Evolutionary conservation across 2,888 invertebrate genomes (phyloP), one percentile per base, ranked within the genome.

Genomic region (Petrolisthes manimaculis): DNA sequence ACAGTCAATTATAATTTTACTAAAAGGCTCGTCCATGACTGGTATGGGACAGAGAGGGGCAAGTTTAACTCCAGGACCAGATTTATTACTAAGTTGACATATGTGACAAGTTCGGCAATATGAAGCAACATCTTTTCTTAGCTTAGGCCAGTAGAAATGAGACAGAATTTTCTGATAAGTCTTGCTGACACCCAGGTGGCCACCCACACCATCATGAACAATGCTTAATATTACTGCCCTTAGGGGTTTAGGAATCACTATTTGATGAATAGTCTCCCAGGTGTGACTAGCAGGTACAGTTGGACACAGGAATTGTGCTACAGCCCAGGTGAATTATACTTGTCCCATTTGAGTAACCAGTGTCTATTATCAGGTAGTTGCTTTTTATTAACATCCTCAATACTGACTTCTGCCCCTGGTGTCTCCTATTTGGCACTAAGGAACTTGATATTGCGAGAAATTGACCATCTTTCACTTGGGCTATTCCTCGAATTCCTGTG

Each of bases 1-100:
- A 54, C 83, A 83, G 18, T 75, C 77, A 84, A 84, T 84, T 1
- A 77, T n/a, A 12, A 77, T 12, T 55, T 37, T 37, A 37, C 37
- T 37, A 37, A 37, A 37, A 37, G 37, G 37, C 37, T 37, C 37
- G 37, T 37, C 37, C 5, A 75, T n/a, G 3, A 75, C 56, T 3
- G 84, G 77, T 2, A 75, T 55, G 9, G 56, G 77, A 4, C 4
- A 12, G 24, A 84, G 67, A 1, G 84, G 75, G 21, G 37, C 14
- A 5, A 56, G 75, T 21, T 75, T 53, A 4, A 84, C 12, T 9
- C 75, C 21, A 24, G 84, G 1, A 37, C 84, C 75, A 9, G 84
- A 9, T 37, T 84, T 84, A 53, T 75, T 75, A 0, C 1, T 37
- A 12, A 55, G 56, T 54, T 84, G 37, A 69, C 84, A 84, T 5